Evolutionary conservation across 2,113 vertebrate species (phyloP).

Genomic region (Dicentrarchus labrax): DNA sequence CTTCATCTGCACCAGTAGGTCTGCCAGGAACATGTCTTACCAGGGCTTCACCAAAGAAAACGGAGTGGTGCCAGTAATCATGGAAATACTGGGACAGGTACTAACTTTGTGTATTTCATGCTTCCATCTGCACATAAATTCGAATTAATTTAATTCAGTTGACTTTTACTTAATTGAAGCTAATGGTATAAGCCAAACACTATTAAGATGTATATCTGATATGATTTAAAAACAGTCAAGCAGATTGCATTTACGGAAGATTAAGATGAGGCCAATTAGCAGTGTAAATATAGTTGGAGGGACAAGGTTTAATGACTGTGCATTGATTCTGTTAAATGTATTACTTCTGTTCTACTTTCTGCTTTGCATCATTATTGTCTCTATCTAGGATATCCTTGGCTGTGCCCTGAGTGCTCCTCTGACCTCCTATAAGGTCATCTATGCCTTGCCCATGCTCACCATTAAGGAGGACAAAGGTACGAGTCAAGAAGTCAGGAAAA

Average conservation of each 20-base stretch:
- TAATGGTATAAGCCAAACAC: neutral
- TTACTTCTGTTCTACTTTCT: neutral
- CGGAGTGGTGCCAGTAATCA: slow-evolving; percentile 91
- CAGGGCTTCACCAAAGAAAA: slow-evolving; percentile 94
- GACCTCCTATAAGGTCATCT: slow-evolving; percentile 90
- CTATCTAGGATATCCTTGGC: slow-evolving; percentile 91
- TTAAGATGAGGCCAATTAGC: neutral
- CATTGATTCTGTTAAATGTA: neutral
- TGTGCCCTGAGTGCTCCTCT: slow-evolving; percentile 91
- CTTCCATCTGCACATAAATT: neutral
- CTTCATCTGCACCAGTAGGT: slow-evolving; percentile 91
- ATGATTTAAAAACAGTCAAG: neutral
- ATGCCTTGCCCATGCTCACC: slow-evolving; percentile 96
- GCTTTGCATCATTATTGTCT: neutral
- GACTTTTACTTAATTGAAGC: neutral
- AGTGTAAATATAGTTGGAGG: neutral
- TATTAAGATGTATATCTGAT: neutral
- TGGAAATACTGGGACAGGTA: slow-evolving; percentile 96
- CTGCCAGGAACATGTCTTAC: slow-evolving; percentile 97
- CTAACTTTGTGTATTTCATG: neutral
- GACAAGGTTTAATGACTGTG: too few relatives aligned
- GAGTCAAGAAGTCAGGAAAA: neutral
- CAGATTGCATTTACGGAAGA: neutral
- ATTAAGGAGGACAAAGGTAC: slow-evolving; percentile 99
- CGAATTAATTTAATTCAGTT: neutral